Evolutionary conservation across 2,888 invertebrate genomes (phyloP), one percentile per base, ranked within the genome.

Genomic region (Tipula lateralis): DNA sequence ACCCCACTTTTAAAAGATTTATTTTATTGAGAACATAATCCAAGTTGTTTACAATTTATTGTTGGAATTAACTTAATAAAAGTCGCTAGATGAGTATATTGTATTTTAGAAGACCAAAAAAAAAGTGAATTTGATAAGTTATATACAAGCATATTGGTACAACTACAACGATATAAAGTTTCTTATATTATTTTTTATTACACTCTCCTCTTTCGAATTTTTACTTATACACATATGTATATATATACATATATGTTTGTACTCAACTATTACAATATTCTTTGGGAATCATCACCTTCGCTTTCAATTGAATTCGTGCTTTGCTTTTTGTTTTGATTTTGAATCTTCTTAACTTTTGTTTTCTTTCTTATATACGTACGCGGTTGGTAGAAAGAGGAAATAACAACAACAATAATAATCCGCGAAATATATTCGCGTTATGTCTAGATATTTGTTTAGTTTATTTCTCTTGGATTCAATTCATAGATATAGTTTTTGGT

Each of bases 201-300:
- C 24, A 66, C 24, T 66, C 66, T 66, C 66, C 24, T 66, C 66
- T 66, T 66, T 50, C 44, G 16, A 50, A 50, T 50, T 5, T 50
- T 50, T 50, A 50, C 16, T 16, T 16, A 7, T 44, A 16, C 7
- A 16, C n/a, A n/a, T n/a, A n/a, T n/a, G n/a, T n/a, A n/a, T n/a
- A n/a, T n/a, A n/a, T n/a, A n/a, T n/a, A n/a, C n/a, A n/a, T n/a
- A 7, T 2, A 39, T 13, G 13, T 13, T 19, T 19, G 19, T 50
- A 50, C 9, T 24, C 24, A 1, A 24, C 19, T 24, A 66, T 66
- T 66, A 66, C 24, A 66, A 66, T n/a, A n/a, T 66, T 66, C 66
- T 66, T 24, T 66, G 66, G 66, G 66, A 66, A 66, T 82, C 82
- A 82, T 82, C 82, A 82, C 82, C 82, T 82, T 82, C 82, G 82